Evolutionary conservation across 2,888 invertebrate genomes (phyloP).

Genomic region (Platycnemis pennipes): DNA sequence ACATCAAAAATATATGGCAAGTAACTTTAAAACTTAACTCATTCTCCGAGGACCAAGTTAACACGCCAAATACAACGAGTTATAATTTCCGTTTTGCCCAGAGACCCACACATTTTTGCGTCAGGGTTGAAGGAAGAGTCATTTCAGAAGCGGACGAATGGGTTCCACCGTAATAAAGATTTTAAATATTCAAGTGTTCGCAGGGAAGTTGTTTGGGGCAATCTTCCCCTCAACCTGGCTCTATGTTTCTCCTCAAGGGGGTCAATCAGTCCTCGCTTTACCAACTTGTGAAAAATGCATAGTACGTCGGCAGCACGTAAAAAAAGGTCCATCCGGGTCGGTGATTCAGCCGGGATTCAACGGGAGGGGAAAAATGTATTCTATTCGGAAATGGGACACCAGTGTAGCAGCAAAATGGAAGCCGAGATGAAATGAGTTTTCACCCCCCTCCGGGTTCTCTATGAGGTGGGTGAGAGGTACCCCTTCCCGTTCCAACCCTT

Average conservation of each 20-base stretch:
- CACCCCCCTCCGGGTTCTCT: not conserved
- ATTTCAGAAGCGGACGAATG: not conserved
- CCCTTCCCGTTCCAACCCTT: not conserved
- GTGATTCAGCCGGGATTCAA: not conserved
- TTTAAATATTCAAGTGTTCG: not conserved
- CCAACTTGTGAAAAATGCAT: not conserved
- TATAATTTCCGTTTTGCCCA: not conserved
- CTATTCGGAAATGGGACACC: not conserved
- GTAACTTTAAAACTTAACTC: not conserved
- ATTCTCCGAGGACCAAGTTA: not conserved
- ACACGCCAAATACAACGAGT: not conserved
- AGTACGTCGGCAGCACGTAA: not conserved
- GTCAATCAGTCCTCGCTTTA: constrained; percentile 1
- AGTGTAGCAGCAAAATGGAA: not conserved
- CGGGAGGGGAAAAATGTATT: not conserved
- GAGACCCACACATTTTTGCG: not conserved
- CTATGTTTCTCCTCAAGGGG: not conserved
- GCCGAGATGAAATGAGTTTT: constrained; percentile 2
- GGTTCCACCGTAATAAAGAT: not conserved
- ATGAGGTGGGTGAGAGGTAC: not conserved
- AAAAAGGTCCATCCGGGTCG: not conserved
- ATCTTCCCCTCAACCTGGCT: not conserved
- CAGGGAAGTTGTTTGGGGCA: not conserved
- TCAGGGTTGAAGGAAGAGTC: not conserved
- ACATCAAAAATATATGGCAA: not conserved